Conservation (phyloP, 2,888 invertebrate species). For the Alentia gelatinosa region DNA sequence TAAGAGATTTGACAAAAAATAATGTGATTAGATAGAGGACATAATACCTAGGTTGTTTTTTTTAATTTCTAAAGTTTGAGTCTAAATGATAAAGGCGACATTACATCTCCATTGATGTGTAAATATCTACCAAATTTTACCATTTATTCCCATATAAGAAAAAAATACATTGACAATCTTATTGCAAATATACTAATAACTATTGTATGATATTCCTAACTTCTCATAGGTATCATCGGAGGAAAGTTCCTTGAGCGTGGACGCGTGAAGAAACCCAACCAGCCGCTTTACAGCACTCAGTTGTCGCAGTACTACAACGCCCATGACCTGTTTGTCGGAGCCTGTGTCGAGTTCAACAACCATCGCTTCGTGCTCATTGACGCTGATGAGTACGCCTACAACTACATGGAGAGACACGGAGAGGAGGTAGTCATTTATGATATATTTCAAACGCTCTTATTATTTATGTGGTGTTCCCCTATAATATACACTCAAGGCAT, state of each 20-base stretch:
- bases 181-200: too few species aligned
- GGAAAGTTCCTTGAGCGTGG: conserved; percentile 81
- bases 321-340: conserved; percentile 78
- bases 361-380: conserved; percentile 79
- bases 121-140: too few species aligned
- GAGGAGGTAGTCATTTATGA: conserved; percentile 88
- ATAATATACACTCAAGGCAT: too few species aligned
- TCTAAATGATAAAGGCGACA: background rate
- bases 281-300: conserved; percentile 82
- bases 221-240: conserved; percentile 80
- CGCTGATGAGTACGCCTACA: conserved; percentile 81
- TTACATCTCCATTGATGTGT: too few species aligned
- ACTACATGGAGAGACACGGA: conserved; percentile 89
- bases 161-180: too few species aligned
- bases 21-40: too few species aligned
- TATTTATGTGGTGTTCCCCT: too few species aligned
- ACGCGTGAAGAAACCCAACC: conserved; percentile 82
- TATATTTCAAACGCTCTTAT: too few species aligned
- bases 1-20: background rate
- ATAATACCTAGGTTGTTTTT: background rate
- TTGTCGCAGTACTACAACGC: conserved; percentile 79
- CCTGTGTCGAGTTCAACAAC: conserved; percentile 77
- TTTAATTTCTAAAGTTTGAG: background rate
- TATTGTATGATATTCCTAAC: too few species aligned
- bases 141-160: too few species aligned